These are phyloP conservation scores for Neuroterus valhalla DNA, from an alignment of 1,140 invertebrate species.

Conservation along the genomic window DNA sequence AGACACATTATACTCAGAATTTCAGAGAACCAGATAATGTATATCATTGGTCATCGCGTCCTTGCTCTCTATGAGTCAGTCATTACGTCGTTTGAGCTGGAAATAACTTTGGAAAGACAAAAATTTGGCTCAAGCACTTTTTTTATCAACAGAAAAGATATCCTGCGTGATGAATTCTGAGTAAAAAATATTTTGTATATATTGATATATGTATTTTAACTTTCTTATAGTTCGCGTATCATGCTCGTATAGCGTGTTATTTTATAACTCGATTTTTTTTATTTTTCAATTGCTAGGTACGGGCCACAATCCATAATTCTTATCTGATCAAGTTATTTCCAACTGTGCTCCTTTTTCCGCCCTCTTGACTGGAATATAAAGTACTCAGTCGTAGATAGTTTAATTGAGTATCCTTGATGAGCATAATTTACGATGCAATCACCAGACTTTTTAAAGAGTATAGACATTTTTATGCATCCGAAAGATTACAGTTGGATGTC, in stretches of 20 bases:
- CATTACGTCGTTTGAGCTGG: constrained; percentile 1
- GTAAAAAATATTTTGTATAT: not conserved
- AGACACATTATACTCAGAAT: not conserved
- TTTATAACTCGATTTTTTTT: too few species aligned
- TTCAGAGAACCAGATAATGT: not conserved
- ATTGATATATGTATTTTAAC: not conserved
- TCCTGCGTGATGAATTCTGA: not conserved
- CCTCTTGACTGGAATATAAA: constrained; percentile 43
- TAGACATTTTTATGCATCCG: too few species aligned
- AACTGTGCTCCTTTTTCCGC: not conserved
- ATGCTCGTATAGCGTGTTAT: too few species aligned
- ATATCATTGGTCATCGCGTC: not conserved
- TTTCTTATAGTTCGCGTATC: too few species aligned
- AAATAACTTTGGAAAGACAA: not conserved
- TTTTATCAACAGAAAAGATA: not conserved
- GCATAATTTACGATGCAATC: constrained; percentile 60
- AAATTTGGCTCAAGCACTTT: not conserved
- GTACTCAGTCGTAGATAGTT: constrained; percentile 69
- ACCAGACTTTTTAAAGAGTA: too few species aligned
- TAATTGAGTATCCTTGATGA: constrained; percentile 71
- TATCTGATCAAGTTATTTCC: not conserved
- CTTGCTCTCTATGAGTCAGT: not conserved
- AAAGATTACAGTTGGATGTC: too few species aligned
- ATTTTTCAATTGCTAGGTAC: not conserved
- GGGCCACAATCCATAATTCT: not conserved